A percentile compares a stretch with the other conserved stretches of the same genome.
phyloP scores from a whole-genome alignment of 2,888 invertebrate species.

The Drosophila emarginata region DNA sequence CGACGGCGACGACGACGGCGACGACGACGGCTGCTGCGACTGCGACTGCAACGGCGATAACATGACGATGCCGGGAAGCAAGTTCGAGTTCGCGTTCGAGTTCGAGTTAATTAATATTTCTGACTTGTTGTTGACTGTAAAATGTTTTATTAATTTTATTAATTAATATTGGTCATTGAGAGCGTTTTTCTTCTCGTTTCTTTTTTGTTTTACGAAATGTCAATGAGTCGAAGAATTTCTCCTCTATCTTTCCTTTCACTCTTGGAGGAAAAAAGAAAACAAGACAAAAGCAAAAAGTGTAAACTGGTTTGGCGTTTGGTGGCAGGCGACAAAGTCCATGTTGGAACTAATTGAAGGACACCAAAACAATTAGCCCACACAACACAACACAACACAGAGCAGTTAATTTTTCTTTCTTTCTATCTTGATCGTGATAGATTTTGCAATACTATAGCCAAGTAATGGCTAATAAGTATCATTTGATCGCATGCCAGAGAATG shows the following conservation, averaged over 20 bases:
- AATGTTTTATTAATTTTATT: slow-evolving; percentile 77
- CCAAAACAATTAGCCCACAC: slow-evolving; percentile 58
- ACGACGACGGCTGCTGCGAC: slow-evolving; percentile 20
- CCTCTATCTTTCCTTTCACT: slow-evolving; percentile 28
- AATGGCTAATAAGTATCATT: slow-evolving; percentile 6
- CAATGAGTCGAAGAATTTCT: slow-evolving; percentile 40
- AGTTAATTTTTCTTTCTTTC: slow-evolving; percentile 39
- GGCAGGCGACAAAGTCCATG: slow-evolving; percentile 74
- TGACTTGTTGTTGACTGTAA: slow-evolving; percentile 40
- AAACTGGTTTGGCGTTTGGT: slow-evolving; percentile 55
- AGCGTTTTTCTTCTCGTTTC: neutral
- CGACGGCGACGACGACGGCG: slow-evolving; percentile 7
- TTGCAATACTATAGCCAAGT: neutral
- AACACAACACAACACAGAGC: slow-evolving; percentile 35
- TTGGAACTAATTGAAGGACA: slow-evolving; percentile 67
- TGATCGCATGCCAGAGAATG: slow-evolving; percentile 31
- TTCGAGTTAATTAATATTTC: slow-evolving; percentile 71
- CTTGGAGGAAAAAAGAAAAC: neutral
- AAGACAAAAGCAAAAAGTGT: neutral
- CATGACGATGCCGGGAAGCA: slow-evolving; percentile 43
- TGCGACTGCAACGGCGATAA: slow-evolving; percentile 42
- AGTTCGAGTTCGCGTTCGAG: slow-evolving; percentile 23
- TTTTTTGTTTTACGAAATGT: slow-evolving; percentile 55
- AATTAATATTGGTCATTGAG: slow-evolving; percentile 70
- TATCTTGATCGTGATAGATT: neutral